These are phyloP conservation scores for Vesta saturnalis DNA, from an alignment of 2,888 invertebrate species.

Conservation along the genomic window DNA sequence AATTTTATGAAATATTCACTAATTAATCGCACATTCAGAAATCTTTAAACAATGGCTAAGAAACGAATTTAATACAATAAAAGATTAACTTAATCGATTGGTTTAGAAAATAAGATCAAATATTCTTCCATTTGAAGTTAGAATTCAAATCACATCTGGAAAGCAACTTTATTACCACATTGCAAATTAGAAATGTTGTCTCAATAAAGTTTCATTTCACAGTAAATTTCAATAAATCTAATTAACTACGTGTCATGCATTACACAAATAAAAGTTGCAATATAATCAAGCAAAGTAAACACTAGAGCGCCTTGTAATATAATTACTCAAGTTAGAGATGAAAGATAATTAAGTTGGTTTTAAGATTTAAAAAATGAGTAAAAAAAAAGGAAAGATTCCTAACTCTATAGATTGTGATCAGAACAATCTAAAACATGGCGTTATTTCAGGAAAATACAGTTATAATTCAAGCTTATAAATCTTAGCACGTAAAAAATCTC, in stretches of 20 bases:
- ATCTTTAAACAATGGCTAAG: no score
- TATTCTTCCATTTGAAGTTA: not conserved
- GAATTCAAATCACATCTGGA: not conserved
- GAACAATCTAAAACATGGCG: conserved; percentile 17
- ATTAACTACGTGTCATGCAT: not conserved
- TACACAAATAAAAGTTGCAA: no score
- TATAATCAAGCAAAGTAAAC: no score
- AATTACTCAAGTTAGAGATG: not conserved
- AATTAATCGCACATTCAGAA: no score
- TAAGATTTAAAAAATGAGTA: not conserved
- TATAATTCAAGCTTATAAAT: conserved; percentile 49
- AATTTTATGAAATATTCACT: no score
- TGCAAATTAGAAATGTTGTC: conserved; percentile 6
- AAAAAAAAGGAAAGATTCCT: not conserved
- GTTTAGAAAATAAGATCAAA: not conserved
- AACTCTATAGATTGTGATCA: not conserved
- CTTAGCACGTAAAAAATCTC: conserved; percentile 59
- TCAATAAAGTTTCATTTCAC: conserved; percentile 2
- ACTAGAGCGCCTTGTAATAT: no score
- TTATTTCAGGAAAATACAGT: conserved; percentile 29
- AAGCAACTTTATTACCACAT: not conserved
- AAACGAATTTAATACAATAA: no score
- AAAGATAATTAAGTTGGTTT: not conserved
- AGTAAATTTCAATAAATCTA: conserved; percentile 1
- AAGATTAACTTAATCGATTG: no score